Evolutionary conservation across 2,888 invertebrate genomes (phyloP).

Genomic region (Oscheius sp.): DNA sequence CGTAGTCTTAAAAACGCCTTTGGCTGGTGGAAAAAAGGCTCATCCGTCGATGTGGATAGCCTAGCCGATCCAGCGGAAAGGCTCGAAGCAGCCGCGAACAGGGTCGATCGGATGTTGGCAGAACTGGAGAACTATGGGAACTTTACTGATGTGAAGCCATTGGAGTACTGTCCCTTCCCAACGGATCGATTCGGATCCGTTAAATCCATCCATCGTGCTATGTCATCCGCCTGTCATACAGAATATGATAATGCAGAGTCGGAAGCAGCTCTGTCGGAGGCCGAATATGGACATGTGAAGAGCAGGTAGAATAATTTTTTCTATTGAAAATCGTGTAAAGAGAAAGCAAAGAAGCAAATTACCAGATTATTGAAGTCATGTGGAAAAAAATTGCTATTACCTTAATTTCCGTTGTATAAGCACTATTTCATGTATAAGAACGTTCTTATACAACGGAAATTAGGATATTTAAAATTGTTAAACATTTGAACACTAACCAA

Average conservation of each 20-base stretch:
- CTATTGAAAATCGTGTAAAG: too few species aligned
- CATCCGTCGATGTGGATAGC: slow-evolving; percentile 34
- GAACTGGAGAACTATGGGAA: slow-evolving; percentile 57
- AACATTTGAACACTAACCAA: too few species aligned
- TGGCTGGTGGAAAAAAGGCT: slow-evolving; percentile 37
- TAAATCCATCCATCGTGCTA: slow-evolving; percentile 45
- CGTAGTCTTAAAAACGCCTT: slow-evolving; percentile 37
- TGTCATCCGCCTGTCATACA: slow-evolving; percentile 65
- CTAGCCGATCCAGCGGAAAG: slow-evolving; percentile 43
- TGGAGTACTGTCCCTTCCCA: slow-evolving; percentile 54
- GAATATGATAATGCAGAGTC: slow-evolving; percentile 69
- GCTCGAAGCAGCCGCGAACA: slow-evolving; percentile 62
- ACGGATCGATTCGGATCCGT: slow-evolving; percentile 43
- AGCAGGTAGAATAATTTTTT: background rate
- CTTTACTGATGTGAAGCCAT: slow-evolving; percentile 47
- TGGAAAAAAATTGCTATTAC: too few species aligned
- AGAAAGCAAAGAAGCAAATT: background rate
- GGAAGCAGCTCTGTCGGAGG: slow-evolving; percentile 44
- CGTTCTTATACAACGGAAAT: too few species aligned
- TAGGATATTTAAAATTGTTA: too few species aligned
- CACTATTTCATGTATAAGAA: too few species aligned
- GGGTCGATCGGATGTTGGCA: slow-evolving; percentile 67
- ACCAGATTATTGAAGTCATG: background rate
- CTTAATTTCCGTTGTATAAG: background rate
- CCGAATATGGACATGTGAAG: slow-evolving; percentile 29